Evolutionary conservation across 2,797 vertebrate genomes (phyloP).

Genomic region (Xenentodon cancila): DNA sequence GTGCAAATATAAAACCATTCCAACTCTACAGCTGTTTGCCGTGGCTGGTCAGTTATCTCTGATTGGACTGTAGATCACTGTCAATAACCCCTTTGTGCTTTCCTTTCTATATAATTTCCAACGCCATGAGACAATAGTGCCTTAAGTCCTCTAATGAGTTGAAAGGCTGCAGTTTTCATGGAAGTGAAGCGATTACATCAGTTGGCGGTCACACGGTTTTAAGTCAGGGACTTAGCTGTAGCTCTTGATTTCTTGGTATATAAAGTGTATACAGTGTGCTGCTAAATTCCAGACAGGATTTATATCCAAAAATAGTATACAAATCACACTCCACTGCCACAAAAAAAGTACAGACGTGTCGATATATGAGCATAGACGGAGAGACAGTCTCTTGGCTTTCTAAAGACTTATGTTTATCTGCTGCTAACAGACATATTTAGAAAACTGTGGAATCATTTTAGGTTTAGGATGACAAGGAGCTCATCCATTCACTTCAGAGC

Average conservation of each 20-base stretch:
- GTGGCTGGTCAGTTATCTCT: too few relatives aligned
- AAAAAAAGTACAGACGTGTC: conserved; percentile 4
- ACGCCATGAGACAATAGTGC: neutral
- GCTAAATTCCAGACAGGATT: conserved; percentile 18
- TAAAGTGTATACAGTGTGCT: too few relatives aligned
- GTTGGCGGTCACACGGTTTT: neutral
- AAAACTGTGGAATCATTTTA: too few relatives aligned
- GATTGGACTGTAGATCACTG: too few relatives aligned
- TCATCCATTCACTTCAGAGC: too few relatives aligned
- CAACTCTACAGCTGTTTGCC: too few relatives aligned
- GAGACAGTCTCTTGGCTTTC: neutral
- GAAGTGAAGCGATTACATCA: neutral
- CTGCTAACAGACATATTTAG: too few relatives aligned
- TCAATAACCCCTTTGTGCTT: too few relatives aligned
- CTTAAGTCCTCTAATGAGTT: conserved; percentile 4
- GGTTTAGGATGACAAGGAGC: too few relatives aligned
- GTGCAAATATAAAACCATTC: too few relatives aligned
- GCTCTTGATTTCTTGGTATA: neutral
- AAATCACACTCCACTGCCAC: conserved; percentile 1
- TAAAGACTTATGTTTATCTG: neutral
- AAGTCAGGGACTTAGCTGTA: neutral
- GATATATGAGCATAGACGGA: neutral
- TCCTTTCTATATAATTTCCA: neutral
- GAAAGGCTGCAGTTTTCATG: neutral
- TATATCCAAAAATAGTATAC: conserved; percentile 6